Conservation (phyloP, 2,113 vertebrate genomes). For the Phocoena sinus region DNA sequence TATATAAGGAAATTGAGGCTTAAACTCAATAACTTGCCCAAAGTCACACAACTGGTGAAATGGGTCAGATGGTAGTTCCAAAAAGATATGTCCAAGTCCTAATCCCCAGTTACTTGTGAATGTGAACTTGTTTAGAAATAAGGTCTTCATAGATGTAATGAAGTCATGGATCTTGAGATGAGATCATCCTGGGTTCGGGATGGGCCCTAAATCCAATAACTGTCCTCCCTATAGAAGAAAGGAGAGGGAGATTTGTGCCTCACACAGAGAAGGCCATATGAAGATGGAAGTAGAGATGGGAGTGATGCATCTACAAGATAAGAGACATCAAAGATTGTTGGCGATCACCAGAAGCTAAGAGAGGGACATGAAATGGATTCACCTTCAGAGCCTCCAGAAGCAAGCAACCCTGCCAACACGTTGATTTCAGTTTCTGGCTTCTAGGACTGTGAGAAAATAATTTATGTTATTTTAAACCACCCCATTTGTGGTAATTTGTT, state of each 20-base stretch:
- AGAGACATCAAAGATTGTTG: background rate
- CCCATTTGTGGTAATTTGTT: background rate
- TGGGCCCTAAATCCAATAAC: background rate
- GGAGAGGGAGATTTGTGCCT: background rate
- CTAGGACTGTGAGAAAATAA: background rate
- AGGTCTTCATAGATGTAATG: background rate
- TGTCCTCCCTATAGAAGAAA: background rate
- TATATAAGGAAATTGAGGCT: background rate
- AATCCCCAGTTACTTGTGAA: background rate
- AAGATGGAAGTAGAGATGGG: background rate
- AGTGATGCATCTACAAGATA: background rate
- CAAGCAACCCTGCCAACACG: background rate
- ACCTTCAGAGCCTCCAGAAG: background rate
- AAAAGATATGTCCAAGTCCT: background rate
- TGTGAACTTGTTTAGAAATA: conserved; percentile 2
- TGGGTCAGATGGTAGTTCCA: background rate
- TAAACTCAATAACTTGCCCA: background rate
- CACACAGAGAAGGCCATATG: background rate
- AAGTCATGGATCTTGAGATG: background rate
- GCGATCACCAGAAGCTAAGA: background rate
- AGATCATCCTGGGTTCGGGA: background rate
- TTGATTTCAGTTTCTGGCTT: background rate
- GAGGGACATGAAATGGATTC: background rate
- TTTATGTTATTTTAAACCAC: background rate
- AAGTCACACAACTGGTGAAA: background rate